These are phyloP conservation scores for Myathropa florea DNA, from an alignment of 2,888 invertebrate species.

Conservation along the genomic window DNA sequence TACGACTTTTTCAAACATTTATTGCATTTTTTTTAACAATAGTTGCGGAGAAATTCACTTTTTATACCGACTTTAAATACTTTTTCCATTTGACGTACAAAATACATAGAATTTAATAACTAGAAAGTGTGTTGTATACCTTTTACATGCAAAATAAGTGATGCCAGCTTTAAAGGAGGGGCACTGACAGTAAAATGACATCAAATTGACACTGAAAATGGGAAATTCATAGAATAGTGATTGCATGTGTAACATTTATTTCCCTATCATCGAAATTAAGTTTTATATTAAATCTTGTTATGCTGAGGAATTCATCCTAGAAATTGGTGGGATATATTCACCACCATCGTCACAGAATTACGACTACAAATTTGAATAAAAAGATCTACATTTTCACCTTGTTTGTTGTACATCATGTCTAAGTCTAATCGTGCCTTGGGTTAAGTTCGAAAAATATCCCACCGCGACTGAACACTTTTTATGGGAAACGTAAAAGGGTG, in stretches of 20 bases:
- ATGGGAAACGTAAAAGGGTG: not conserved
- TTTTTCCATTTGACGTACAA: conserved; percentile 70
- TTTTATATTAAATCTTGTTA: not conserved
- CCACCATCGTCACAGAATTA: too few relatives aligned
- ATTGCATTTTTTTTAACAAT: conserved; percentile 57
- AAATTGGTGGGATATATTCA: too few relatives aligned
- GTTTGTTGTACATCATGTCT: too few relatives aligned
- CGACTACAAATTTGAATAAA: too few relatives aligned
- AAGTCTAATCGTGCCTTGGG: too few relatives aligned
- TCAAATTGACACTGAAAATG: conserved; percentile 31
- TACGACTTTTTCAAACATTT: conserved; percentile 18
- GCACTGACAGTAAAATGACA: conserved; percentile 64
- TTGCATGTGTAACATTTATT: not conserved
- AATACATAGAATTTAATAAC: conserved; percentile 69
- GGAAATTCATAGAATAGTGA: not conserved
- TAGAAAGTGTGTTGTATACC: conserved; percentile 69
- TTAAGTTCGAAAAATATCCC: not conserved
- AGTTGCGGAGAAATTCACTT: conserved; percentile 55
- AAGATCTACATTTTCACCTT: too few relatives aligned
- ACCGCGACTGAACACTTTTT: not conserved
- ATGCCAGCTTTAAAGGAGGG: conserved; percentile 69
- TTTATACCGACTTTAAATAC: conserved; percentile 62
- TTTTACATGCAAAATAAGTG: conserved; percentile 69
- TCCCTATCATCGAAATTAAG: not conserved
- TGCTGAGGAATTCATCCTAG: not conserved